Conservation (phyloP, 35 echinoderm and acorn worm genomes). For the Lytechinus variegatus region DNA sequence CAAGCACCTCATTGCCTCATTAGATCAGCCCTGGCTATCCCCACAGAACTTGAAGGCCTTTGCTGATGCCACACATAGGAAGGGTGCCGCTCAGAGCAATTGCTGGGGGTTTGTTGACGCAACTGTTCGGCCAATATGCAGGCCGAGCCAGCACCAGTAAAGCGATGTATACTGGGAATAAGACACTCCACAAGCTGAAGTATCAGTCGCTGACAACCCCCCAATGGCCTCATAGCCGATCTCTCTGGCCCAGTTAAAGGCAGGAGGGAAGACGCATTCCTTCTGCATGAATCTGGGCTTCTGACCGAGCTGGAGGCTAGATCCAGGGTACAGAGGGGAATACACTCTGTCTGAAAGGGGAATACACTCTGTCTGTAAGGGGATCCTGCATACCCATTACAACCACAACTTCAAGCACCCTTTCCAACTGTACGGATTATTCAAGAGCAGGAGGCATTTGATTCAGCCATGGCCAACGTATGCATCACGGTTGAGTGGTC, state of each 20-base stretch:
- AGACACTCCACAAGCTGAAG: conserved; percentile 76
- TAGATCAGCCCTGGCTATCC: conserved; percentile 63
- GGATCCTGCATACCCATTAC: not conserved
- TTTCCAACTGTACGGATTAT: not conserved
- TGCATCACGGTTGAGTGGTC: not conserved
- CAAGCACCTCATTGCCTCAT: conserved; percentile 46
- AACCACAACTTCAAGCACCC: not conserved
- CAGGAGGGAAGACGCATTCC: conserved; percentile 28
- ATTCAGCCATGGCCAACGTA: not conserved
- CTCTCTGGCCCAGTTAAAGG: conserved; percentile 76
- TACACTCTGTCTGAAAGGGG: not conserved
- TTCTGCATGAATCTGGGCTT: not conserved
- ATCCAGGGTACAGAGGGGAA: not conserved
- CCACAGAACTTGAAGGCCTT: conserved; percentile 49
- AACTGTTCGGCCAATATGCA: conserved; percentile 70
- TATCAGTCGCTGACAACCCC: conserved; percentile 64
- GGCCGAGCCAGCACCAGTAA: conserved; percentile 57
- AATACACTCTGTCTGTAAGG: not conserved
- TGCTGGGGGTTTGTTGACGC: conserved; percentile 92
- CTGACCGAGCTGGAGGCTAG: not conserved
- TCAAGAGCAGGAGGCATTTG: not conserved
- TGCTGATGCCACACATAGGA: conserved; percentile 57
- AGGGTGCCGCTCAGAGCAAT: conserved; percentile 73
- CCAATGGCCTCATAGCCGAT: conserved; percentile 73
- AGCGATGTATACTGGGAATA: conserved; percentile 75